Base-by-base conservation (phyloP, 1,140 invertebrate genomes). In the Neodiprion lecontei region DNA sequence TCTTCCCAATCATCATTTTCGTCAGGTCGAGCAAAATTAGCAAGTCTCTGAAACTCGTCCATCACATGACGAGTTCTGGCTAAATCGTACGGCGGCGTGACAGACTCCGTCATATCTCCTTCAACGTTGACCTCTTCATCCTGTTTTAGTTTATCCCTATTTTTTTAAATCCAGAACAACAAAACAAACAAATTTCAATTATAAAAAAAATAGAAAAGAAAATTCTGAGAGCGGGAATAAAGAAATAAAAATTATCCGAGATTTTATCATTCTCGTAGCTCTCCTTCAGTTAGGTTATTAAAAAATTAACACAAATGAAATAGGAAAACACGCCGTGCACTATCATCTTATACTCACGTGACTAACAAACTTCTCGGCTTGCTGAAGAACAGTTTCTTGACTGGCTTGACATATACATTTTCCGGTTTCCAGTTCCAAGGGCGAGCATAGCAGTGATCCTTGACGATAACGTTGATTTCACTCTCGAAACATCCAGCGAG, bases 351-450 rank as follows among this genome's bases (percentile, higher is more conserved):
- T 76, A 78, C 76, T 79, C 83, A 81, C 81, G 70, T 80, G 72
- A 67, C 11, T 53, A 66, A 74, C 28, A 72, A 66, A 47, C 78
- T 79, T 71, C 82, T 80, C 1, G 79, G 48, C 61, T 88, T 87
- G 53, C 81, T 72, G 70, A 87, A 89, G 79, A 91, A 91, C 28
- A 91, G 79, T 10, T 88, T 90, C 81, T 90, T 91, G 0, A 91
- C 84, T 7, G 93, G 93, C 76, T 91, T 90, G 1, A 92, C 90
- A 84, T 92, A 92, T 79, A 89, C 88, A 73, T 91, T 90, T 82
- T 93, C 93, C 53, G 92, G 91, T 77, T 91, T 91, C 87, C 92
- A 92, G 84, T 93, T 93, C 91, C 92, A 93, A 49, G 93, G 91
- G 79, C 92, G 89, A 1, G 93, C 88, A 83, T 95, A 95, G 81